These are phyloP conservation scores for Danio choprae DNA, from an alignment of 2,797 vertebrate species.

Conservation along the genomic window DNA sequence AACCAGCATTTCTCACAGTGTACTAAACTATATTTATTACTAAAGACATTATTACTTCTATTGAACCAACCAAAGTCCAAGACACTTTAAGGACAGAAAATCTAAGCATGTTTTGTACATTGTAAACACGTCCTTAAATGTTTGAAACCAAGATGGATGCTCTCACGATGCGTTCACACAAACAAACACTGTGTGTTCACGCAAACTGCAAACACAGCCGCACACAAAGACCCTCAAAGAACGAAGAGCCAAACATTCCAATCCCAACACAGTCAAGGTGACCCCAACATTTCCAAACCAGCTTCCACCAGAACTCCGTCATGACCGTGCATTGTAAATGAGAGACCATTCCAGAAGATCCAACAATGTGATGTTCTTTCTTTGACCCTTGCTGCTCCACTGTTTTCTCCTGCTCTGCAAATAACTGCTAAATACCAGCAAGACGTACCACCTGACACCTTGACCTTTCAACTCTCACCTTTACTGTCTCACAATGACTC, in stretches of 20 bases:
- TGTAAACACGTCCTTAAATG: constrained; percentile 1
- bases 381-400: constrained; percentile 21
- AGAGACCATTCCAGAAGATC: constrained; percentile 34
- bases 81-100: background rate
- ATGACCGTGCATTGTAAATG: background rate
- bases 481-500: constrained; percentile 65
- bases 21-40: background rate
- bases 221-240: constrained; percentile 7
- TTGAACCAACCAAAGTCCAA: background rate
- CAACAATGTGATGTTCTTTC: background rate
- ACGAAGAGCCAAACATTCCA: constrained; percentile 15
- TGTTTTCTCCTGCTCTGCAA: constrained; percentile 52
- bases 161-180: background rate
- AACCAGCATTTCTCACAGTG: too few relatives aligned
- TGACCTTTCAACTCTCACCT: constrained; percentile 74
- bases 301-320: constrained; percentile 10
- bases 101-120: background rate
- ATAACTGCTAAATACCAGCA: constrained; percentile 76
- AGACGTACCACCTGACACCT: constrained; percentile 74
- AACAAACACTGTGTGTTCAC: constrained; percentile 21
- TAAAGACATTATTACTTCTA: background rate
- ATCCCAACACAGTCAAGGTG: constrained; percentile 9
- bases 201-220: constrained; percentile 25
- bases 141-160: background rate
- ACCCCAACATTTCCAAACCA: constrained; percentile 18